These are phyloP conservation scores for Tetrao urogallus DNA, from an alignment of 2,113 vertebrate genomes.

Conservation along the genomic window DNA sequence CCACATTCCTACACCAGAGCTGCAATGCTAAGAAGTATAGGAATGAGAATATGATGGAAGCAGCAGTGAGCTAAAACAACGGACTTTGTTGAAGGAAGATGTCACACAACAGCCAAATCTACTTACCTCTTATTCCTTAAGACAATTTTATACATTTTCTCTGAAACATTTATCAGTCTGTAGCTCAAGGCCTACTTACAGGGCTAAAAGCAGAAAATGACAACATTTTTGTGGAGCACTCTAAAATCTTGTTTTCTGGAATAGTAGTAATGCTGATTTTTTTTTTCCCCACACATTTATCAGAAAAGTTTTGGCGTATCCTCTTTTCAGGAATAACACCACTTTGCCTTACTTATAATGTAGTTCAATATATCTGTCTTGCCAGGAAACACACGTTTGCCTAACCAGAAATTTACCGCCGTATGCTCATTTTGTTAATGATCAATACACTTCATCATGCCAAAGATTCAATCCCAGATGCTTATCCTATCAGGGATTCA, in stretches of 20 bases:
- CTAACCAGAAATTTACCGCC: slow-evolving; percentile 21
- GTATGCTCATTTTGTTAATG: slow-evolving; percentile 29
- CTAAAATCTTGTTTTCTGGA: neutral
- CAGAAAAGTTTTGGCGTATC: slow-evolving; percentile 8
- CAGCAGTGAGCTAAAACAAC: neutral
- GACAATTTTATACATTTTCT: fast-evolving
- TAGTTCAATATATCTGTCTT: slow-evolving; percentile 16
- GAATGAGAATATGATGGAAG: fast-evolving
- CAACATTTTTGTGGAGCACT: neutral
- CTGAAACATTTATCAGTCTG: neutral
- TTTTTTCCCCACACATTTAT: neutral
- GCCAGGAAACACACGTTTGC: slow-evolving; percentile 37
- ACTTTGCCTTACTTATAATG: slow-evolving; percentile 3
- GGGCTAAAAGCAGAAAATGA: neutral
- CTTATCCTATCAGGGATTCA: slow-evolving; percentile 42
- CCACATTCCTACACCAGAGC: neutral
- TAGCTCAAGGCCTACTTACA: neutral
- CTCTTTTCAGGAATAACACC: slow-evolving; percentile 14
- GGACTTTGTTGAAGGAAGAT: neutral
- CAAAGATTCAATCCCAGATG: slow-evolving; percentile 24
- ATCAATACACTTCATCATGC: slow-evolving; percentile 52
- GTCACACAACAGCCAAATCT: neutral
- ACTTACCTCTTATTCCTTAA: neutral
- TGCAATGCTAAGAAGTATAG: neutral
- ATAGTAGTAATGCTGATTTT: neutral